Evolutionary conservation across 1,140 invertebrate genomes (phyloP).

Genomic region (Heterodera carotae): DNA sequence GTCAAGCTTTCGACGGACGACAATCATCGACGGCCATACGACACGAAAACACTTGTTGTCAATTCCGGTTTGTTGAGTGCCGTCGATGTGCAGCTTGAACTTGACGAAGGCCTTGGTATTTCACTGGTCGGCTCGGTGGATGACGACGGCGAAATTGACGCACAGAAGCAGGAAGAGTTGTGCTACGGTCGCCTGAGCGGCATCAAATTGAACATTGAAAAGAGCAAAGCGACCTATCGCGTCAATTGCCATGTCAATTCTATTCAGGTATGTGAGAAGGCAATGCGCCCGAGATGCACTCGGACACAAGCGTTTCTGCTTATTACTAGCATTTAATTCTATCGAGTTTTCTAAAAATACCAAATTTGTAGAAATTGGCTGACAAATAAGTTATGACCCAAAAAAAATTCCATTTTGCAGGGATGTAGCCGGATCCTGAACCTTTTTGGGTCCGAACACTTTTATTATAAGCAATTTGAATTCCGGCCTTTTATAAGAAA

Average conservation of each 20-base stretch:
- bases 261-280: slow-evolving; percentile 74
- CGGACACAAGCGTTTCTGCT: background rate
- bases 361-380: too few relatives aligned
- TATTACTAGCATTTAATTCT: too few relatives aligned
- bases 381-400: too few relatives aligned
- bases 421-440: too few relatives aligned
- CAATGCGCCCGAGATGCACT: too few relatives aligned
- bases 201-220: slow-evolving; percentile 72
- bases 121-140: slow-evolving; percentile 75
- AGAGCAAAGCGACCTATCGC: slow-evolving; percentile 71
- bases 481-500: too few relatives aligned
- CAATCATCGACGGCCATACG: background rate
- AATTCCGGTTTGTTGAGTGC: background rate
- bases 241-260: slow-evolving; percentile 77
- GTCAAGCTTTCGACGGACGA: background rate
- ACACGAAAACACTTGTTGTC: background rate
- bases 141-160: background rate
- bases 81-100: slow-evolving; percentile 10
- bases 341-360: too few relatives aligned
- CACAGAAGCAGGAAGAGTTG: slow-evolving; percentile 76
- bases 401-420: too few relatives aligned
- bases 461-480: too few relatives aligned
- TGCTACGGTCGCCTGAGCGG: slow-evolving; percentile 74
- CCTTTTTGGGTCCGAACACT: too few relatives aligned
- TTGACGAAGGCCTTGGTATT: slow-evolving; percentile 74